Evolutionary conservation across 2,113 vertebrate species (phyloP).

Genomic region (Grallaria varia): DNA sequence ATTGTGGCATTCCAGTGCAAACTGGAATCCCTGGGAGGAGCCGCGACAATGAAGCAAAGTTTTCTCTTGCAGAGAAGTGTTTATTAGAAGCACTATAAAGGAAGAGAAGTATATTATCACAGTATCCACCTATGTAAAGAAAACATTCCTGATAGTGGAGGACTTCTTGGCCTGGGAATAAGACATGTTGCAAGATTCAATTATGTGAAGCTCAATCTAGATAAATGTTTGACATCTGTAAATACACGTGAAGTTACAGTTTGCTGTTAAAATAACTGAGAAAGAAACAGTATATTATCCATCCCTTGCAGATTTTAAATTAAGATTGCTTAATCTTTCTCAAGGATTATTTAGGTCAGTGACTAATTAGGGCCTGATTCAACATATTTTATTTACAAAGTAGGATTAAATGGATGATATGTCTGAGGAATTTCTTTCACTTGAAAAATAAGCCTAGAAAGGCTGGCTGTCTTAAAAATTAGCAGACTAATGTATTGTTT

Average conservation of each 20-base stretch:
- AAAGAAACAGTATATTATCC: not conserved
- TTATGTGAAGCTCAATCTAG: not conserved
- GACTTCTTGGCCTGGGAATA: not conserved
- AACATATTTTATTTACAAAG: conserved; percentile 14
- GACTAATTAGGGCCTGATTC: conserved; percentile 5
- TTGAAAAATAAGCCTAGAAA: not conserved
- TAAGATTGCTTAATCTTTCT: not conserved
- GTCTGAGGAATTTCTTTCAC: not conserved
- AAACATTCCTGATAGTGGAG: not conserved
- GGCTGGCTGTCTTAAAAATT: not conserved
- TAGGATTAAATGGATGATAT: not conserved
- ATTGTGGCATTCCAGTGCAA: not conserved
- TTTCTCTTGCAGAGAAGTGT: not conserved
- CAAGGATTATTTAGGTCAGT: conserved; percentile 37
- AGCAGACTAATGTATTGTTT: not conserved
- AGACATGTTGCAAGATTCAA: not conserved
- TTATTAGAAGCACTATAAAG: not conserved
- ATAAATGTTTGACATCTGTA: not conserved
- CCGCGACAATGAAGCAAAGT: not conserved
- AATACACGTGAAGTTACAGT: not conserved
- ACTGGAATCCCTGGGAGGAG: not conserved
- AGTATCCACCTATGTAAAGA: not conserved
- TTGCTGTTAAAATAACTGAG: not conserved
- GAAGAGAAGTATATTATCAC: not conserved
- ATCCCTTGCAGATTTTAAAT: not conserved